A percentile compares a stretch with the other conserved stretches of the same genome.
Conservation (phyloP, 2,113 vertebrate species). For the Ginglymostoma cirratum region DNA sequence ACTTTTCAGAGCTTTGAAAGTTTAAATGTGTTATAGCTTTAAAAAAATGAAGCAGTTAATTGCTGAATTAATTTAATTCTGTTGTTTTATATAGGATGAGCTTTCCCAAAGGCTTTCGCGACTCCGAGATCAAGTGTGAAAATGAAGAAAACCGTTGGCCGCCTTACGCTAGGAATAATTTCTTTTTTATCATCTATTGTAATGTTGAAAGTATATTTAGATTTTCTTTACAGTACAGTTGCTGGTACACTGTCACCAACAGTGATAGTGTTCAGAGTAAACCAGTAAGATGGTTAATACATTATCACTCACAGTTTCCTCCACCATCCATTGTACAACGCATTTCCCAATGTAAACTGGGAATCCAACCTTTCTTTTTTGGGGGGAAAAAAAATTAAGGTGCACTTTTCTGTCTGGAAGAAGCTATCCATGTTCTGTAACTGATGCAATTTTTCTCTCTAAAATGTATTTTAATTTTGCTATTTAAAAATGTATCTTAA, state of each 20-base stretch:
- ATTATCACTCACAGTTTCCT: not conserved
- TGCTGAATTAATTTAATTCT: not conserved
- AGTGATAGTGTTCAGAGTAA: not conserved
- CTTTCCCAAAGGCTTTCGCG: slow-evolving; percentile 83
- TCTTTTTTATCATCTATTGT: not conserved
- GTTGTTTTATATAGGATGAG: slow-evolving; percentile 68
- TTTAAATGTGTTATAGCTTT: not conserved
- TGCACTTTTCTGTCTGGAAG: slow-evolving; percentile 24
- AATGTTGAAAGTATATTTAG: not conserved
- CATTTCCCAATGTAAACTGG: slow-evolving; percentile 44
- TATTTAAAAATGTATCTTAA: slow-evolving; percentile 14
- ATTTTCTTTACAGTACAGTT: slow-evolving; percentile 15
- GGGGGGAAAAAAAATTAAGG: slow-evolving; percentile 46
- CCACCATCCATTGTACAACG: slow-evolving; percentile 46
- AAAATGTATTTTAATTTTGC: slow-evolving; percentile 24
- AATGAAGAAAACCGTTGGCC: slow-evolving; percentile 42
- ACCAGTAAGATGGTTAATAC: not conserved
- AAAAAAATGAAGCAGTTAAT: not conserved
- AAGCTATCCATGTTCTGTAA: not conserved
- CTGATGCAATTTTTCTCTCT: not conserved
- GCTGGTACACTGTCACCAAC: not conserved
- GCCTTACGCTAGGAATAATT: slow-evolving; percentile 41
- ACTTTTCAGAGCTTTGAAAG: not conserved
- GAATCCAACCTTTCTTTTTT: not conserved
- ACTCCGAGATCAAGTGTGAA: slow-evolving; percentile 82